Base-by-base conservation (phyloP, 2,797 vertebrate genomes). In the Syndactyla subalaris region DNA sequence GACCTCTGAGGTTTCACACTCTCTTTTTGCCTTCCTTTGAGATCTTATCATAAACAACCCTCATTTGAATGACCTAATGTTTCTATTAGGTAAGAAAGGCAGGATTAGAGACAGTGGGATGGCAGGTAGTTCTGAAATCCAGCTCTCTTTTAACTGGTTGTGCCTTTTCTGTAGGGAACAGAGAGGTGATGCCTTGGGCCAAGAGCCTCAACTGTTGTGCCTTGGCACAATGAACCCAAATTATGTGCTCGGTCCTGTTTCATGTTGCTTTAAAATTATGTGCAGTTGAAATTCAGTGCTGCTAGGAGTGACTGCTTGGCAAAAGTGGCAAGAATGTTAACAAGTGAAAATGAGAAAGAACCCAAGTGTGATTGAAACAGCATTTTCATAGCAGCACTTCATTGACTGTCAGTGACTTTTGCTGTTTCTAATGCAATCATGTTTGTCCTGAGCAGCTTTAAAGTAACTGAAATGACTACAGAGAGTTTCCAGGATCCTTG, bases 291-390 rank as follows among this genome's bases (percentile, higher is more conserved):
- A 87, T 79, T 94, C 86, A 80, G 0, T 36, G 54, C 76, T 90
- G 22, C 66, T 76, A 20, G 30, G 36, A 78, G 57, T 46, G 66
- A 80, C 66, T 85, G 77, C 46, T 41, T 72, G 32, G 74, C 57
- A 59, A 72, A 82, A 78, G 48, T 78, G 80, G 63, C 79, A 75
- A 88, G 72, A 71, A 83, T 72, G 48, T 93, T 92, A 87, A 94
- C 70, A 72, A 24, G 58, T 85, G 88, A 80, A 94, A 90, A 95
- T 91, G 59, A 74, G 86, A 78, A 90, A n/a, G 71, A 93, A 20
- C 24, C 41, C 78, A 70, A 70, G 45, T 79, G 66, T 92, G 88
- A 94, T 78, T 94, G 86, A 88, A 95, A 54, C 66, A 92, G 12
- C 63, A 73, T 95, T 92, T 96, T 94, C 84, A 68, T 63, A 54